Evolutionary conservation across 2,797 vertebrate species (phyloP).

Genomic region (Molossus alvarezi): DNA sequence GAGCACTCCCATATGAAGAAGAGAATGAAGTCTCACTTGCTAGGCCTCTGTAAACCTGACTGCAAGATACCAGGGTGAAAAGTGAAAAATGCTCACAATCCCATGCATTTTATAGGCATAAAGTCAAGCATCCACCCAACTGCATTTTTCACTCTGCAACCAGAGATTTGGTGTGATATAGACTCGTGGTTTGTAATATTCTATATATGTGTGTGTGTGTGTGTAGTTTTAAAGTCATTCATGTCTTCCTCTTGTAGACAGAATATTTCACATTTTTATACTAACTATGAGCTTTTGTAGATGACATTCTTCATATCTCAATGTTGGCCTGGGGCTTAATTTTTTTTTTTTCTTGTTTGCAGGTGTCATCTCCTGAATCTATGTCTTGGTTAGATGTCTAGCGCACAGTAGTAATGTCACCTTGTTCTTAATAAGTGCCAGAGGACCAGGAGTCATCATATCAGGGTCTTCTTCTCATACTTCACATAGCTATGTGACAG

Average conservation of each 20-base stretch:
- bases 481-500: background rate
- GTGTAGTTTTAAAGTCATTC: constrained; percentile 8
- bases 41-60: background rate
- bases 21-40: background rate
- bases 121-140: background rate
- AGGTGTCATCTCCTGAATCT: background rate
- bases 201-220: background rate
- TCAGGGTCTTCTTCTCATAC: background rate
- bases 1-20: background rate
- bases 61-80: background rate
- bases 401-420: background rate
- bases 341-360: background rate
- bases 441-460: background rate
- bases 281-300: background rate
- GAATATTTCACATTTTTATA: background rate
- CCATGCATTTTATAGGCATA: background rate
- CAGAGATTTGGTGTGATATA: background rate
- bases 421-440: background rate
- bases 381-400: background rate
- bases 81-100: background rate
- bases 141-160: background rate
- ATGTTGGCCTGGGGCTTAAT: background rate
- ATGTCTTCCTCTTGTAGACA: background rate
- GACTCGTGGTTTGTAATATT: background rate
- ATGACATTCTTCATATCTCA: background rate